These are phyloP conservation scores for Luffia ferchaultella DNA, from an alignment of 2,888 invertebrate genomes.

Conservation along the genomic window DNA sequence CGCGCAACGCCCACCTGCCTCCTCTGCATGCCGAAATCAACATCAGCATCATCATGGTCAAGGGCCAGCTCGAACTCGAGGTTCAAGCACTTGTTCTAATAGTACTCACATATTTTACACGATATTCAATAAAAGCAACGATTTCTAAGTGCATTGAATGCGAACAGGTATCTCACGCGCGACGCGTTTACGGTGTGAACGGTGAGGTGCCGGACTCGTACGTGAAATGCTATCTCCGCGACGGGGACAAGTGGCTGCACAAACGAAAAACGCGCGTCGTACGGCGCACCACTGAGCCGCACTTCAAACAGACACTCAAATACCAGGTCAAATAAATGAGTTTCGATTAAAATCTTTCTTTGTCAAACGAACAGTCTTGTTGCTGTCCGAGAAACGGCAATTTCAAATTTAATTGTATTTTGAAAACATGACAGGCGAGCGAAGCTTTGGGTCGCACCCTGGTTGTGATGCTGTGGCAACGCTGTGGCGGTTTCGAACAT, in stretches of 20 bases:
- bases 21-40: slow-evolving; percentile 84
- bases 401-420: too few relatives aligned
- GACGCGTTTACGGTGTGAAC: slow-evolving; percentile 65
- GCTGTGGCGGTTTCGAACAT: slow-evolving; percentile 87
- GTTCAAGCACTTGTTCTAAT: too few relatives aligned
- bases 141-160: background rate
- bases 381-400: too few relatives aligned
- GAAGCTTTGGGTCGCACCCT: slow-evolving; percentile 83
- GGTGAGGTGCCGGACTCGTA: slow-evolving; percentile 87
- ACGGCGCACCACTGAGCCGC: slow-evolving; percentile 82
- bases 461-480: slow-evolving; percentile 93
- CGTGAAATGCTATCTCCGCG: slow-evolving; percentile 91
- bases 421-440: too few relatives aligned
- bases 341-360: background rate
- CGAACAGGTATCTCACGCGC: slow-evolving; percentile 50
- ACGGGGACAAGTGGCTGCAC: slow-evolving; percentile 87
- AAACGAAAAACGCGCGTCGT: slow-evolving; percentile 91
- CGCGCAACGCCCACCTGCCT: slow-evolving; percentile 74
- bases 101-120: background rate
- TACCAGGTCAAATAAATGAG: slow-evolving; percentile 66
- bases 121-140: background rate
- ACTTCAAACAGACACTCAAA: slow-evolving; percentile 87
- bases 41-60: slow-evolving; percentile 87
- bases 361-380: background rate
- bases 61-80: slow-evolving; percentile 92